Percentiles rank a stretch among this genome's conserved stretches.
These are phyloP conservation scores for Quiscalus mexicanus DNA, from an alignment of 2,113 vertebrate species.

Conservation along the genomic window DNA sequence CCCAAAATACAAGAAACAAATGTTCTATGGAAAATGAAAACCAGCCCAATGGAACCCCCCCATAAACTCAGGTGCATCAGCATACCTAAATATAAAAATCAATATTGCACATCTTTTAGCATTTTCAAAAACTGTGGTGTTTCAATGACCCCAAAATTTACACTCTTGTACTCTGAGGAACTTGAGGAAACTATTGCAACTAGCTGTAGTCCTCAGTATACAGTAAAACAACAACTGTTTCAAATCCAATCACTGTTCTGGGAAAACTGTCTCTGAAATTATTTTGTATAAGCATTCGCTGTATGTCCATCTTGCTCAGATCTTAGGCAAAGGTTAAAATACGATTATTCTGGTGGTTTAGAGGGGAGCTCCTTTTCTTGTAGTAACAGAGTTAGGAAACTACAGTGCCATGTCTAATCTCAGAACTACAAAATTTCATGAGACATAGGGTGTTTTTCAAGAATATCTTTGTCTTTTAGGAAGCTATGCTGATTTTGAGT, in stretches of 20 bases:
- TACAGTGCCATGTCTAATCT: background rate
- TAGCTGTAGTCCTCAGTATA: background rate
- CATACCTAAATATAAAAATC: background rate
- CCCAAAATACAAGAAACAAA: background rate
- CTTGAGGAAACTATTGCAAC: background rate
- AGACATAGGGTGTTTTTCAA: background rate
- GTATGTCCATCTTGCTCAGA: background rate
- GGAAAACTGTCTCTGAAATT: background rate
- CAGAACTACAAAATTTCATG: background rate
- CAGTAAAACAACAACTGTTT: background rate
- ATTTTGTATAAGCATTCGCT: background rate
- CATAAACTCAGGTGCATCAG: background rate
- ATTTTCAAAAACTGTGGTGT: background rate
- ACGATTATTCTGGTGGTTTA: background rate
- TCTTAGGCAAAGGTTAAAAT: slow-evolving; percentile 1
- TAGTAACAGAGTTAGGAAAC: background rate
- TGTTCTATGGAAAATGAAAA: background rate
- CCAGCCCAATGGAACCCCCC: background rate
- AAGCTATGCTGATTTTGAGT: background rate
- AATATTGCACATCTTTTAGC: background rate
- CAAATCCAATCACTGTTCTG: background rate
- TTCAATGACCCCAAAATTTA: background rate
- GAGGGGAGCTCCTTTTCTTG: background rate
- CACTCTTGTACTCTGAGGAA: background rate
- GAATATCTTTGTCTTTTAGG: background rate